Conservation (phyloP, 2,113 vertebrate genomes). For the Cebidichthys violaceus region DNA sequence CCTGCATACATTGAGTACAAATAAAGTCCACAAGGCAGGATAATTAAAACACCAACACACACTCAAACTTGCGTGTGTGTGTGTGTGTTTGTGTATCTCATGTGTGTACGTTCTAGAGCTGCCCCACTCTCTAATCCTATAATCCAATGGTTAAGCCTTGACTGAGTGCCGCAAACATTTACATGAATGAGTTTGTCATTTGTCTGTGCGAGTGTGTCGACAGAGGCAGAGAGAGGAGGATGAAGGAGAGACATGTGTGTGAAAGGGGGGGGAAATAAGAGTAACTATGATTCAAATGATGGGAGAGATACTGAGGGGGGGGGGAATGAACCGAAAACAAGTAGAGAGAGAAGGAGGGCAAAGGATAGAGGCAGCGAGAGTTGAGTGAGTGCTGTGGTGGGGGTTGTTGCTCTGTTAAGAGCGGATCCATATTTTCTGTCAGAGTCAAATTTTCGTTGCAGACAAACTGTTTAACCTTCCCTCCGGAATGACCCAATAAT, state of each 20-base stretch:
- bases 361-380: constrained; percentile 18
- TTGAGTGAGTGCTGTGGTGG: constrained; percentile 13
- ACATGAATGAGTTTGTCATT: constrained; percentile 69
- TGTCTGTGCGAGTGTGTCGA: constrained; percentile 32
- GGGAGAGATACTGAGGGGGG: background rate
- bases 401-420: constrained; percentile 33
- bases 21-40: constrained; percentile 25
- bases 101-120: constrained; percentile 54
- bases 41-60: constrained; percentile 23
- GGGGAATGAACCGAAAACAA: background rate
- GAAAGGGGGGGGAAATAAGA: background rate
- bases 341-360: constrained; percentile 10
- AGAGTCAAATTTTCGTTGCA: constrained; percentile 16
- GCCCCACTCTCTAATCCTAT: constrained; percentile 68
- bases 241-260: background rate
- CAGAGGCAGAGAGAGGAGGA: background rate
- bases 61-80: background rate
- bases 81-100: constrained; percentile 15
- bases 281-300: background rate
- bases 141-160: constrained; percentile 70
- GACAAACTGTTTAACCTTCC: constrained; percentile 15
- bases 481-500: background rate
- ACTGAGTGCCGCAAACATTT: constrained; percentile 61
- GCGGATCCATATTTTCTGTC: constrained; percentile 53
- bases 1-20: constrained; percentile 8